Conservation (phyloP, 1,140 invertebrate genomes). For the Thaumatotibia leucotreta region DNA sequence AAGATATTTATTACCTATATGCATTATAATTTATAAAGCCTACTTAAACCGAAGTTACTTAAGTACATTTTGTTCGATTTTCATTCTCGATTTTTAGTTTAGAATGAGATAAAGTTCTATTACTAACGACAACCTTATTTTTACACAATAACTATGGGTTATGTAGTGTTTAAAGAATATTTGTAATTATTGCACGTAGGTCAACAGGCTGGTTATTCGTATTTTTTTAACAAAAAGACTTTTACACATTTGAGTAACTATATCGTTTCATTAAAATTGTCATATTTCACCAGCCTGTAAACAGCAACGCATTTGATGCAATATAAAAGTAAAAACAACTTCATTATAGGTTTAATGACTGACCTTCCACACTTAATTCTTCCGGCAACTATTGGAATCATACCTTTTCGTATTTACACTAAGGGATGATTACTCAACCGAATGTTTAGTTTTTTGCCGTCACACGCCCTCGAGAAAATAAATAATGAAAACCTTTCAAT, state of each 20-base stretch:
- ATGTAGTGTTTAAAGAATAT: constrained; percentile 27
- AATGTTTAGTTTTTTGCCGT: neutral
- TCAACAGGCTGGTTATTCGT: neutral
- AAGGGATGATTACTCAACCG: neutral
- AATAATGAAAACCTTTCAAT: neutral
- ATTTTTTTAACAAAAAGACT: neutral
- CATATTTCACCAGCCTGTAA: neutral
- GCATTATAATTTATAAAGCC: constrained; percentile 75
- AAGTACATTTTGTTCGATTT: constrained; percentile 74
- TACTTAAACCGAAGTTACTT: constrained; percentile 71
- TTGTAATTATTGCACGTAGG: constrained; percentile 42
- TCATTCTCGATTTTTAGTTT: constrained; percentile 49
- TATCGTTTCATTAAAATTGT: neutral
- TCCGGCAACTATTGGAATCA: neutral
- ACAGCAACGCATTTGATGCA: constrained; percentile 12
- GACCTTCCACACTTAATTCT: neutral
- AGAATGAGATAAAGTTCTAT: constrained; percentile 53
- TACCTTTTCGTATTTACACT: neutral
- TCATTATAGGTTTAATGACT: neutral
- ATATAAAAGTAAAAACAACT: neutral
- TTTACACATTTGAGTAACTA: neutral
- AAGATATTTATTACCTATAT: constrained; percentile 67
- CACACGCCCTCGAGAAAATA: neutral
- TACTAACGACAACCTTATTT: constrained; percentile 63
- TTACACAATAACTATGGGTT: constrained; percentile 37